Base-by-base conservation (phyloP, 2,888 invertebrate species). In the Dicyrtoma fusca region DNA sequence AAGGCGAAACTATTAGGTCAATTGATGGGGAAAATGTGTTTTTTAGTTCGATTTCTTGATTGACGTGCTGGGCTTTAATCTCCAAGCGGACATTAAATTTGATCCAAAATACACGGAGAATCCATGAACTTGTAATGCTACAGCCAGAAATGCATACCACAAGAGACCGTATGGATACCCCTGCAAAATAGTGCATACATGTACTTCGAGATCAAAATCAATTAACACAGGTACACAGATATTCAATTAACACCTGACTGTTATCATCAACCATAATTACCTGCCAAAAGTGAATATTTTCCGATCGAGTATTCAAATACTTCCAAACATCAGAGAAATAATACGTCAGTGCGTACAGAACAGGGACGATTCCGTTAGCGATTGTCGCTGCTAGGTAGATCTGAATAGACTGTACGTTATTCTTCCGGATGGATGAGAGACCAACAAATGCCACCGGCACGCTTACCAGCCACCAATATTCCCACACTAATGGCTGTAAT, bases 381-480 rank as follows among this genome's bases (percentile, higher is more conserved):
- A 88, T 84, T 74, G 90, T 88, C n/a, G 94, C 93, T 77, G 91
- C 88, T 85, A 94, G 89, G 82, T 93, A 95, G 81, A 89, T 88
- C 81, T 90, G 87, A 84, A 95, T 88, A 61, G 90, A 88, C 71
- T 87, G 87, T 68, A 91, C 88, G 82, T 90, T 90, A 85, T 97
- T 97, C 79, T 89, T 90, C 81, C 93, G 90, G 78, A 94, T 89
- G 49, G 97, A 93, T 44, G 92, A 89, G 68, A 96, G 86, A 5
- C 93, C 96, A 72, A 95, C 85, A 84, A 95, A 90, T 14, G 94
- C 92, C 49, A 93, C 87, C 44, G 94, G 84, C 72, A 95, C 85
- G 81, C 95, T 95, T 23, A 89, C 84, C 79, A 93, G 89, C 96
- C 97, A 97, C 81, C 92, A 88, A 84, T 95, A 97, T 84, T 97